phyloP scores from a whole-genome alignment of 2,797 vertebrate genomes.

The Setipinna tenuifilis region DNA sequence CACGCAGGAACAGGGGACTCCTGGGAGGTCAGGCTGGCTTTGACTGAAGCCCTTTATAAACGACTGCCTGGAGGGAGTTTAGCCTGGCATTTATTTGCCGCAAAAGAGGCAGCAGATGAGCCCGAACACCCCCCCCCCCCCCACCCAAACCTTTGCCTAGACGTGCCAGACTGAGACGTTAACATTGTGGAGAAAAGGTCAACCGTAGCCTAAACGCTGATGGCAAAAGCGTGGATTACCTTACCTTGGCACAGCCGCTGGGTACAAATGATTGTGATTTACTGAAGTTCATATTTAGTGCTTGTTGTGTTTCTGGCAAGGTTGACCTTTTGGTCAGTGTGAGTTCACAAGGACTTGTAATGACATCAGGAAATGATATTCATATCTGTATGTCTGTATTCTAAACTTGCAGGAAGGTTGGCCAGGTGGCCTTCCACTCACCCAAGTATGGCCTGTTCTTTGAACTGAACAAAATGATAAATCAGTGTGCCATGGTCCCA shows the following conservation, averaged over 20 bases:
- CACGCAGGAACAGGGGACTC: not conserved
- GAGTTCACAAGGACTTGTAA: not conserved
- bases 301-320: not conserved
- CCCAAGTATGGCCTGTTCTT: not conserved
- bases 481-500: not conserved
- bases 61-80: slow-evolving; percentile 38
- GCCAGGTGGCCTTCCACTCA: no score
- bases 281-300: not conserved
- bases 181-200: slow-evolving; percentile 24
- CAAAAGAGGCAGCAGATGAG: not conserved
- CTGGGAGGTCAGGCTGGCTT: not conserved
- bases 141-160: slow-evolving; percentile 23
- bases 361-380: not conserved
- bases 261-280: not conserved
- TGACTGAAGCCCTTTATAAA: slow-evolving; percentile 5
- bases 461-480: not conserved
- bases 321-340: not conserved
- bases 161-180: not conserved
- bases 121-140: no score
- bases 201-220: slow-evolving; percentile 4
- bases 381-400: no score
- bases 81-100: not conserved
- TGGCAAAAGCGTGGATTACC: slow-evolving; percentile 13
- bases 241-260: not conserved
- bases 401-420: no score